These are phyloP conservation scores for Epizoanthus illoricatus DNA, from an alignment of 92 coral and sea anemone genomes.

Conservation along the genomic window DNA sequence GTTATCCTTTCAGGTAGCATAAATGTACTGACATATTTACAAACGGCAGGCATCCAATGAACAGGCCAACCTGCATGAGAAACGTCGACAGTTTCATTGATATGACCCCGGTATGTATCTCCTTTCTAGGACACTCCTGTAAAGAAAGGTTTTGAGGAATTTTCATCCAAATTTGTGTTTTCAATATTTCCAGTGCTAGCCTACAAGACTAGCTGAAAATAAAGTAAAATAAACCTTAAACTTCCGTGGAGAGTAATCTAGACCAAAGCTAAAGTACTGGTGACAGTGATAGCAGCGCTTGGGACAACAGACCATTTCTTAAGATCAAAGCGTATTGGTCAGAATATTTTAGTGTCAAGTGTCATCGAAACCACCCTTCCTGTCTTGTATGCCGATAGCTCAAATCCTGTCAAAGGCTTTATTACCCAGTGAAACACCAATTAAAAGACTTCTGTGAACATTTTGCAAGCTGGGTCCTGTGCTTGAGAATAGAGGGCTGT, in stretches of 20 bases:
- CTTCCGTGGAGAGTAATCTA: not conserved
- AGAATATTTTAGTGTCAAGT: not conserved
- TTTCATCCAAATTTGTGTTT: constrained; percentile 14
- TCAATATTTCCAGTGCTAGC: not conserved
- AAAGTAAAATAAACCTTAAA: not conserved
- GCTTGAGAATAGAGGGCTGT: not conserved
- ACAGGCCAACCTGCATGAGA: not conserved
- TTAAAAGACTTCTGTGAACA: not conserved
- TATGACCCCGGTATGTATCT: constrained; percentile 26
- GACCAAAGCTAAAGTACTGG: not conserved
- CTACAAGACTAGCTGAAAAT: not conserved
- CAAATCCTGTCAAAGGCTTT: not conserved
- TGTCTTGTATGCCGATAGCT: not conserved
- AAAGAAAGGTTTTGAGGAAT: constrained; percentile 4
- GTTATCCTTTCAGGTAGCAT: not conserved
- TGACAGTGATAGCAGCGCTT: not conserved
- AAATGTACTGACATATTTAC: not conserved
- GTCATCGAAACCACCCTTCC: not conserved
- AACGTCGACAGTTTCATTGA: constrained; percentile 11
- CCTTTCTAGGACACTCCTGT: constrained; percentile 18
- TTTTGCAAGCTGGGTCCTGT: not conserved
- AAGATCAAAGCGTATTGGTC: constrained; percentile 9
- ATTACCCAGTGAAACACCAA: constrained; percentile 3
- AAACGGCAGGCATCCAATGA: not conserved
- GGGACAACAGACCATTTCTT: constrained; percentile 6